Percentiles rank a stretch among this genome's conserved stretches.
phyloP scores from a whole-genome alignment of 2,797 vertebrate genomes.

The Morus bassanus region DNA sequence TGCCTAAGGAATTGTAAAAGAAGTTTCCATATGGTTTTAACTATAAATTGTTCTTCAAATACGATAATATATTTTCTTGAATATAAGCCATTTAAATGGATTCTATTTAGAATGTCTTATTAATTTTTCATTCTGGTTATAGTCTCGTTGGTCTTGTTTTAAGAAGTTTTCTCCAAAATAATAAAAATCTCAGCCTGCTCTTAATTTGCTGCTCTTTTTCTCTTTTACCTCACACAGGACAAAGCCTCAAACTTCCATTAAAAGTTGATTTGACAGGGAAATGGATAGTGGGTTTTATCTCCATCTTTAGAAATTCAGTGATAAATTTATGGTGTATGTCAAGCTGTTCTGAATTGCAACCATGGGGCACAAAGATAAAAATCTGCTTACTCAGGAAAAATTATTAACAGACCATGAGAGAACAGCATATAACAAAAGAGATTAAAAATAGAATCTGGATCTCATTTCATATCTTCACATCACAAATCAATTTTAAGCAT shows the following conservation, averaged over 20 bases:
- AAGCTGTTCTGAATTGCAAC: background rate
- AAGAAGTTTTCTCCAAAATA: conserved; percentile 2
- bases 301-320: background rate
- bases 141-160: conserved; percentile 3
- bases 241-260: background rate
- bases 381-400: background rate
- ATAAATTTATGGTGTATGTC: background rate
- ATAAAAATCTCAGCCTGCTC: background rate
- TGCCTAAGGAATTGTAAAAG: background rate
- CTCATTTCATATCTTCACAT: background rate
- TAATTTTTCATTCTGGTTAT: conserved; percentile 31
- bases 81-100: background rate
- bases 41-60: background rate
- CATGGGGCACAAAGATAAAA: background rate
- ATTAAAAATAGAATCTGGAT: background rate
- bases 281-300: background rate
- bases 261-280: conserved; percentile 7
- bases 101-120: background rate
- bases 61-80: background rate
- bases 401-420: background rate
- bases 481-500: background rate
- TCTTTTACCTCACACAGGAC: background rate
- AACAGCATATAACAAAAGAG: background rate
- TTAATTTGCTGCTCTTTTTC: background rate
- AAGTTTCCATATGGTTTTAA: conserved; percentile 24